phyloP scores from a whole-genome alignment of 35 echinoderm and acorn worm species.

The Acanthaster planci region DNA sequence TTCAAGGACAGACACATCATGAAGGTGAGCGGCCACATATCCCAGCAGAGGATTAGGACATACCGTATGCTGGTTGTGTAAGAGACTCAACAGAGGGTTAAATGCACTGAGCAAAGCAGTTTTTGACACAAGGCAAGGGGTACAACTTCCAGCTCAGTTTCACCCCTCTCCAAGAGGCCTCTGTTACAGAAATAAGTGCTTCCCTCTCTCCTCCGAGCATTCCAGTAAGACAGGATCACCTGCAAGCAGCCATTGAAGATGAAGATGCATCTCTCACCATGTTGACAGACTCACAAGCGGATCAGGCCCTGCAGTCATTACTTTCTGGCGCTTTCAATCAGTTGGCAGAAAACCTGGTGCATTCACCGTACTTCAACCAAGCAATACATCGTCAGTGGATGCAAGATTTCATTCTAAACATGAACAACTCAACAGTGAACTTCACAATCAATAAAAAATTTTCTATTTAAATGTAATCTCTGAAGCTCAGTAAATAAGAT shows the following conservation, averaged over 20 bases:
- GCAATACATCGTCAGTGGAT: no score
- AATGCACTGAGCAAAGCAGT: conserved; percentile 22
- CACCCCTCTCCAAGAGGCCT: not conserved
- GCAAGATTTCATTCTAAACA: no score
- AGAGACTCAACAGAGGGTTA: conserved; percentile 31
- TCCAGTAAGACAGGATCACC: not conserved
- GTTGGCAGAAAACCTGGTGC: no score
- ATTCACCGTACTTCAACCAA: no score
- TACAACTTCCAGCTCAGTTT: not conserved
- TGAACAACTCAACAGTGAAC: no score
- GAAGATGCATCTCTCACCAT: not conserved
- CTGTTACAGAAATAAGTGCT: not conserved
- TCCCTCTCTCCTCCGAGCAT: conserved; percentile 9
- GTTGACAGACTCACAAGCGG: no score
- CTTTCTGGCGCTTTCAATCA: no score
- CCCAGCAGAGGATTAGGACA: conserved; percentile 1
- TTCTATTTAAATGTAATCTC: no score
- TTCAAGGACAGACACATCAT: conserved; percentile 28
- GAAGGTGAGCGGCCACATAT: conserved; percentile 29
- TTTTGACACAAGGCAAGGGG: not conserved
- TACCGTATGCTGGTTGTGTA: conserved; percentile 19
- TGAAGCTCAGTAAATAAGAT: no score
- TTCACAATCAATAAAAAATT: no score
- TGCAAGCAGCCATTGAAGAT: conserved; percentile 3
- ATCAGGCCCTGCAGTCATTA: no score